phyloP scores from a whole-genome alignment of 2,113 vertebrate genomes.

The Syrrhaptes paradoxus region DNA sequence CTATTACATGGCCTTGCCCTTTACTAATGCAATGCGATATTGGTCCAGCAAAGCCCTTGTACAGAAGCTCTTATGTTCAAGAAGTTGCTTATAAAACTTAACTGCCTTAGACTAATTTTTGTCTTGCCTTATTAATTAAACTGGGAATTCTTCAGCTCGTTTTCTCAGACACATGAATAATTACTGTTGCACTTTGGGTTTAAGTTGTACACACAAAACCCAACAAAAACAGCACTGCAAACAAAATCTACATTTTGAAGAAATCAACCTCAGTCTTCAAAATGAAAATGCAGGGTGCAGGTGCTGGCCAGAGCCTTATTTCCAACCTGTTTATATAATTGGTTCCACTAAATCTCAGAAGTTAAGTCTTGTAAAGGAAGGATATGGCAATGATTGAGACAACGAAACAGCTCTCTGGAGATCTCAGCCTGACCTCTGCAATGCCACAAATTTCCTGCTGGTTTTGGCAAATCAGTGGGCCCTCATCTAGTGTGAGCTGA shows the following conservation, averaged over 20 bases:
- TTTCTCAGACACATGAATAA: neutral
- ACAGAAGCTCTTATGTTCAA: neutral
- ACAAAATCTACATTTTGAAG: neutral
- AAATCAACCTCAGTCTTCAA: neutral
- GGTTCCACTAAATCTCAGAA: neutral
- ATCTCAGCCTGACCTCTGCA: neutral
- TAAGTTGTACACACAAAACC: neutral
- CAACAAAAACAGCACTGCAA: neutral
- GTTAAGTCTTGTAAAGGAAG: neutral
- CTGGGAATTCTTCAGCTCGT: neutral
- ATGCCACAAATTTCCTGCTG: neutral
- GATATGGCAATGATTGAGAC: neutral
- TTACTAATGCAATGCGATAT: rapidly evolving
- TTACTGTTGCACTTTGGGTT: neutral
- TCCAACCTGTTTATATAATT: neutral
- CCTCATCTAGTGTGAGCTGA: rapidly evolving
- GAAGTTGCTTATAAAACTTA: neutral
- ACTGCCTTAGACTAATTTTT: neutral
- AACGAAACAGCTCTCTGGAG: neutral
- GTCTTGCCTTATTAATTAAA: neutral
- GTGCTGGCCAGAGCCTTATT: neutral
- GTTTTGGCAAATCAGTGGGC: neutral
- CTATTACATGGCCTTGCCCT: neutral
- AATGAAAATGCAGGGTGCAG: neutral
- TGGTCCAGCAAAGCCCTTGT: neutral